A percentile compares a stretch with the other conserved stretches of the same genome.
These are phyloP conservation scores for Cephus rjabovi DNA, from an alignment of 2,888 invertebrate genomes.

Conservation along the genomic window DNA sequence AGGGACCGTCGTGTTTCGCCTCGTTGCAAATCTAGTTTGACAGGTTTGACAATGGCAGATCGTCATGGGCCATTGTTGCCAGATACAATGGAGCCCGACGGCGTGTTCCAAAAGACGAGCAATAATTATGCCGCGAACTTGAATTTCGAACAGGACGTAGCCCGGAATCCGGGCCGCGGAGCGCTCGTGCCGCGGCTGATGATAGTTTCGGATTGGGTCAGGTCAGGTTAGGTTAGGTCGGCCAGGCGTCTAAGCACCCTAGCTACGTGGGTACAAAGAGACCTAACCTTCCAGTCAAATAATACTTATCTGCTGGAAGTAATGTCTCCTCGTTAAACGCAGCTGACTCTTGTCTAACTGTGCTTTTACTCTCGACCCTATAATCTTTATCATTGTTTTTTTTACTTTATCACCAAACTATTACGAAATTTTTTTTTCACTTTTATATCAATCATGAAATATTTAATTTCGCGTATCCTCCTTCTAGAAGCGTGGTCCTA, in stretches of 20 bases:
- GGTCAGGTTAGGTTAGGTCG: background rate
- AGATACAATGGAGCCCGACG: conserved; percentile 37
- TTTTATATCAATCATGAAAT: background rate
- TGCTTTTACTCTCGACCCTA: background rate
- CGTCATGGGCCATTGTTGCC: conserved; percentile 50
- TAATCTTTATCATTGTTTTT: background rate
- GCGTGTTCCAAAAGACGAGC: conserved; percentile 38
- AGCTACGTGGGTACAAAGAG: background rate
- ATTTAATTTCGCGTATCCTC: background rate
- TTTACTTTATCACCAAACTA: background rate
- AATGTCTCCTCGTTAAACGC: conserved; percentile 21
- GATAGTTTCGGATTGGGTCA: background rate
- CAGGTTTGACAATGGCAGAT: conserved; percentile 50
- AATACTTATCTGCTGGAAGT: conserved; percentile 16
- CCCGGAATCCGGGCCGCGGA: background rate
- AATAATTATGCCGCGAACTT: conserved; percentile 30
- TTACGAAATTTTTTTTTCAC: background rate
- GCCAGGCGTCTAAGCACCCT: background rate
- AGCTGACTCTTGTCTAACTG: conserved; percentile 16
- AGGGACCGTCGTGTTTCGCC: background rate
- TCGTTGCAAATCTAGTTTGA: conserved; percentile 35
- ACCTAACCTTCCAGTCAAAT: background rate
- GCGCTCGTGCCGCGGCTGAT: background rate
- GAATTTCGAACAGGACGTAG: background rate
- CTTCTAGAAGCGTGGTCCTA: no score